Evolutionary conservation across 2,113 vertebrate genomes (phyloP).

Genomic region (Poeciliopsis prolifica): DNA sequence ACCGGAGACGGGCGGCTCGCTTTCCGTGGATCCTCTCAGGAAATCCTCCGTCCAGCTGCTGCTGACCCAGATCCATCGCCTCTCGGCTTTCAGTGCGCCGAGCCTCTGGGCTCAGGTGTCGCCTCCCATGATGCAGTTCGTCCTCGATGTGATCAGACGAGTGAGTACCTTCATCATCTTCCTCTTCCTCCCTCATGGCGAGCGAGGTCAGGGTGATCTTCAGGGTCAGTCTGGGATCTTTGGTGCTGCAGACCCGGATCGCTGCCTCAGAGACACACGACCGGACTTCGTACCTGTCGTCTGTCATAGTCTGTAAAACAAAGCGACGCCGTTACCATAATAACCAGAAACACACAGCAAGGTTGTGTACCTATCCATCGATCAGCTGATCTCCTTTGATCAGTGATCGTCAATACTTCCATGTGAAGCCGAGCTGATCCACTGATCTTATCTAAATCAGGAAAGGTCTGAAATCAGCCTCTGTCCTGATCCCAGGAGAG

Average conservation of each 20-base stretch:
- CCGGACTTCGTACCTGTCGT: slow-evolving; percentile 89
- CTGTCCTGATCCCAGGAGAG: too few relatives aligned
- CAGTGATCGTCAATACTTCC: too few relatives aligned
- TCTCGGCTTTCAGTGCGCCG: neutral
- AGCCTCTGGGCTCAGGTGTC: slow-evolving; percentile 20
- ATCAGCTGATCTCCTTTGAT: too few relatives aligned
- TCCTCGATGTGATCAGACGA: neutral
- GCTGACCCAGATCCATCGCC: slow-evolving; percentile 51
- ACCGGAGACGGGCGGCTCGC: slow-evolving; percentile 21
- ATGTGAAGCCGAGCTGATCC: too few relatives aligned
- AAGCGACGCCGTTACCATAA: slow-evolving; percentile 15
- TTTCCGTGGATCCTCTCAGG: slow-evolving; percentile 7
- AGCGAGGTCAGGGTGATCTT: slow-evolving; percentile 92
- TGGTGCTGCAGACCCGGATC: slow-evolving; percentile 87
- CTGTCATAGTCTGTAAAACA: slow-evolving; percentile 88
- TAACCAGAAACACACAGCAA: neutral
- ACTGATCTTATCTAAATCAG: too few relatives aligned
- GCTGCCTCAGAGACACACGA: slow-evolving; percentile 86
- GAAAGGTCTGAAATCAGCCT: too few relatives aligned
- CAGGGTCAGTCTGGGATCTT: slow-evolving; percentile 86
- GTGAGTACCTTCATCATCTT: slow-evolving; percentile 86
- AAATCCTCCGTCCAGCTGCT: slow-evolving; percentile 28
- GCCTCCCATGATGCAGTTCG: neutral
- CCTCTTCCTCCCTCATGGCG: slow-evolving; percentile 88
- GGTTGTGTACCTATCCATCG: too few relatives aligned